Evolutionary conservation across 2,797 vertebrate species (phyloP).

Genomic region (Pseudomugil gertrudae): DNA sequence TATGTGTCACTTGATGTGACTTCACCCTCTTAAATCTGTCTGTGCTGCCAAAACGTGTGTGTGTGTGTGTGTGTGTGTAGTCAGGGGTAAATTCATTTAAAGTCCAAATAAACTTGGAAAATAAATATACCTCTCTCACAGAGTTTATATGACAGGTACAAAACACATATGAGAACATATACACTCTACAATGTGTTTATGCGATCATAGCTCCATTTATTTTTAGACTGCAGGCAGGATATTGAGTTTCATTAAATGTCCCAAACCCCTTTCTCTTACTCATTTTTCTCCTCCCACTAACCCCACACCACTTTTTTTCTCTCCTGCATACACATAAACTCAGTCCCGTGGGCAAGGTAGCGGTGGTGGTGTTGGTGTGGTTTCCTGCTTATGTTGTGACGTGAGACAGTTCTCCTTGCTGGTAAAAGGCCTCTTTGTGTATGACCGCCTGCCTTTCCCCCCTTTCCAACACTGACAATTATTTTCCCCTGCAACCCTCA

Average conservation of each 20-base stretch:
- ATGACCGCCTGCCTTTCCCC: constrained; percentile 42
- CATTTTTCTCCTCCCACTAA: constrained; percentile 8
- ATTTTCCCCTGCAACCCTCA: constrained; percentile 67
- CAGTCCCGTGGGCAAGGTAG: constrained; percentile 56
- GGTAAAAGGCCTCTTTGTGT: constrained; percentile 77
- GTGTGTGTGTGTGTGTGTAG: too few relatives aligned
- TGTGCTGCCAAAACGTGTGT: not conserved
- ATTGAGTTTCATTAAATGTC: constrained; percentile 77
- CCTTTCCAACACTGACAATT: constrained; percentile 65
- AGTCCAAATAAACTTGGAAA: constrained; percentile 57
- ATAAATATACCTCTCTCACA: constrained; percentile 22
- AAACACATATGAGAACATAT: constrained; percentile 13
- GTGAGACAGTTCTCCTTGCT: constrained; percentile 62
- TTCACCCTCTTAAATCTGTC: constrained; percentile 18
- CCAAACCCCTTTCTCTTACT: constrained; percentile 43
- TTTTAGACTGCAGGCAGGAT: constrained; percentile 78
- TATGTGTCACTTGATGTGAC: constrained; percentile 22
- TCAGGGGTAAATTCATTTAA: constrained; percentile 39
- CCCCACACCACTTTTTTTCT: constrained; percentile 14
- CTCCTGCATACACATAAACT: constrained; percentile 16
- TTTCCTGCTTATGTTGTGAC: constrained; percentile 81
- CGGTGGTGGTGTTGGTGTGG: constrained; percentile 62
- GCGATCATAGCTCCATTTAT: constrained; percentile 71
- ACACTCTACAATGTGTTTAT: constrained; percentile 59
- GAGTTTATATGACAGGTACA: constrained; percentile 19